Conservation (phyloP, 2,797 vertebrate genomes). For the Sebastes diaconus region DNA sequence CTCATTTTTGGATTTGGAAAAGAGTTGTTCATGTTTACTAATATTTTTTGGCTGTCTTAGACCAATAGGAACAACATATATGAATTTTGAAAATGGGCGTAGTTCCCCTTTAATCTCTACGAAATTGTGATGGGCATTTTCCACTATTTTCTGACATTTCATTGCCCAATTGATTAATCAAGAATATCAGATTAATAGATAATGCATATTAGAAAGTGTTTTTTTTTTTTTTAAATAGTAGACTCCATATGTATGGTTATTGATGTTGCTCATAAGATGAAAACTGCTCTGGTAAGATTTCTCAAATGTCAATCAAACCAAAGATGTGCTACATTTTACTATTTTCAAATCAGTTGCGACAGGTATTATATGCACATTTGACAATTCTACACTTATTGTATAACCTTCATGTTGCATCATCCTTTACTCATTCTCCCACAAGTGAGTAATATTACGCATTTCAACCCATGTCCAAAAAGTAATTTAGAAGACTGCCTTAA, state of each 20-base stretch:
- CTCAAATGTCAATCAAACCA: background rate
- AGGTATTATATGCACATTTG: background rate
- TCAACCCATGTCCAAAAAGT: slow-evolving; percentile 11
- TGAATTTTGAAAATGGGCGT: no score
- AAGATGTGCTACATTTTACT: background rate
- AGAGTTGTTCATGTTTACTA: no score
- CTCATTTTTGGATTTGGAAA: no score
- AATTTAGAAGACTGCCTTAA: slow-evolving; percentile 6
- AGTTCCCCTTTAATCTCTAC: background rate
- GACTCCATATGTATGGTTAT: background rate
- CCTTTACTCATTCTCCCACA: background rate
- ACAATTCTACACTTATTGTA: background rate
- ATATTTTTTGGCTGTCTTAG: no score
- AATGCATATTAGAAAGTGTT: background rate
- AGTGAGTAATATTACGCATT: background rate
- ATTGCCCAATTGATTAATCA: no score
- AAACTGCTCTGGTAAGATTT: background rate
- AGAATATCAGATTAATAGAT: background rate
- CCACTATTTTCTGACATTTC: no score
- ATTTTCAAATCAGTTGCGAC: background rate
- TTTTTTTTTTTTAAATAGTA: background rate
- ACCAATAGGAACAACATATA: no score
- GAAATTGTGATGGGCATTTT: background rate
- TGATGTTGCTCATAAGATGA: background rate
- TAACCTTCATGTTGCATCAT: slow-evolving; percentile 1